A percentile compares a stretch with the other conserved stretches of the same genome.
phyloP scores from a whole-genome alignment of 2,888 invertebrate species.

The Emesis furor region DNA sequence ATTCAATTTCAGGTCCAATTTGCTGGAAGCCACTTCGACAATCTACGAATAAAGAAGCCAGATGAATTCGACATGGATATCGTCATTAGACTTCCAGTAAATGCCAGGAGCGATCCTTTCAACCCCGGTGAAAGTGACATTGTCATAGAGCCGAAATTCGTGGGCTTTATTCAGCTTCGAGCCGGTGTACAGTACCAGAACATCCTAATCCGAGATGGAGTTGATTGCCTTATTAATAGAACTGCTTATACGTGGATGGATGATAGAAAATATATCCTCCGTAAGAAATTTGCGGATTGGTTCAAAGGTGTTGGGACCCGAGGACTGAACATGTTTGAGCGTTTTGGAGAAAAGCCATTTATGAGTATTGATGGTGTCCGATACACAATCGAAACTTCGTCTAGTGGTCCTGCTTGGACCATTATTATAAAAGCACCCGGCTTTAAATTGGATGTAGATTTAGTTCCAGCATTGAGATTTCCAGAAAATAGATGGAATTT shows the following conservation, averaged over 20 bases:
- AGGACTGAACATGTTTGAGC: constrained; percentile 82
- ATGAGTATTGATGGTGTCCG: constrained; percentile 80
- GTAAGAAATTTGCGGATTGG: constrained; percentile 90
- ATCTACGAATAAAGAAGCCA: constrained; percentile 91
- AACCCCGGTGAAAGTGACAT: constrained; percentile 82
- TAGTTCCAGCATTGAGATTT: constrained; percentile 91
- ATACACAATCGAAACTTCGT: constrained; percentile 82
- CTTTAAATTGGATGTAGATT: constrained; percentile 87
- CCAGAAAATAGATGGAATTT: constrained; percentile 86
- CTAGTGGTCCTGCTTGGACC: constrained; percentile 92
- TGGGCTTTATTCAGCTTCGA: constrained; percentile 88
- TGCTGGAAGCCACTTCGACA: constrained; percentile 93
- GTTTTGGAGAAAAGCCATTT: constrained; percentile 56
- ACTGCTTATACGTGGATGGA: constrained; percentile 85
- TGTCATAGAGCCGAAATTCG: constrained; percentile 84
- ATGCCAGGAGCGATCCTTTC: constrained; percentile 79
- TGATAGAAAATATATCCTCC: constrained; percentile 83
- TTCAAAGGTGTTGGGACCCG: constrained; percentile 88
- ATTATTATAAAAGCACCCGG: constrained; percentile 82
- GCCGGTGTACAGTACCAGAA: constrained; percentile 83
- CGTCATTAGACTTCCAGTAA: constrained; percentile 90
- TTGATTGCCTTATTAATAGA: constrained; percentile 82
- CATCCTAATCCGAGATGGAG: constrained; percentile 79
- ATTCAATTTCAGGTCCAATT: constrained; percentile 79
- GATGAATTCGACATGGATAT: constrained; percentile 93